phyloP scores from a whole-genome alignment of 2,888 invertebrate species.

The Epsilonema sp. region DNA sequence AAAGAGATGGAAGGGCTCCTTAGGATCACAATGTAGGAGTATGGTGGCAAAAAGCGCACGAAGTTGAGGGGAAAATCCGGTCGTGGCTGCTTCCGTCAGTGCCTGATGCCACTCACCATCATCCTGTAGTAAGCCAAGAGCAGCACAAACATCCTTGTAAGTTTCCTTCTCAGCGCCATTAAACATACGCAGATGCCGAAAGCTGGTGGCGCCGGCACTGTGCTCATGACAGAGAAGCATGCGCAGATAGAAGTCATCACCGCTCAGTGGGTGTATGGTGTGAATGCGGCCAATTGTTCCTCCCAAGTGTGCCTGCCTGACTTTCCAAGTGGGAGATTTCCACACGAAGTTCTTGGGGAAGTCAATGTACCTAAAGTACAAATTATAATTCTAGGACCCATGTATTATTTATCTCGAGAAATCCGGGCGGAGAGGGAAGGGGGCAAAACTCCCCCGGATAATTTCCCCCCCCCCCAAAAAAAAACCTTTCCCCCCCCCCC shows the following conservation, averaged over 20 bases:
- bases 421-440: too few species aligned
- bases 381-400: too few species aligned
- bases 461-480: too few species aligned
- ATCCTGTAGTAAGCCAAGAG: conserved; percentile 22
- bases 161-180: conserved; percentile 17
- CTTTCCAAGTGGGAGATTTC: neutral
- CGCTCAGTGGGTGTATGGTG: neutral
- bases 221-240: neutral
- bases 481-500: too few species aligned
- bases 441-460: too few species aligned
- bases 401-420: too few species aligned
- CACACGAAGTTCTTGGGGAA: neutral
- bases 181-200: conserved; percentile 12
- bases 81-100: conserved; percentile 13
- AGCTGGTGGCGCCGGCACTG: conserved; percentile 8
- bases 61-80: conserved; percentile 10
- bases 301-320: neutral
- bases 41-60: conserved; percentile 13
- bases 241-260: neutral
- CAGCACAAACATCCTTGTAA: conserved; percentile 22
- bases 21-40: conserved; percentile 9
- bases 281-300: neutral
- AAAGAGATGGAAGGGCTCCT: too few species aligned
- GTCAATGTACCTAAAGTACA: too few species aligned
- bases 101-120: conserved; percentile 16